Base-by-base conservation (phyloP, 1,140 invertebrate genomes). In the Nilaparvata lugens region DNA sequence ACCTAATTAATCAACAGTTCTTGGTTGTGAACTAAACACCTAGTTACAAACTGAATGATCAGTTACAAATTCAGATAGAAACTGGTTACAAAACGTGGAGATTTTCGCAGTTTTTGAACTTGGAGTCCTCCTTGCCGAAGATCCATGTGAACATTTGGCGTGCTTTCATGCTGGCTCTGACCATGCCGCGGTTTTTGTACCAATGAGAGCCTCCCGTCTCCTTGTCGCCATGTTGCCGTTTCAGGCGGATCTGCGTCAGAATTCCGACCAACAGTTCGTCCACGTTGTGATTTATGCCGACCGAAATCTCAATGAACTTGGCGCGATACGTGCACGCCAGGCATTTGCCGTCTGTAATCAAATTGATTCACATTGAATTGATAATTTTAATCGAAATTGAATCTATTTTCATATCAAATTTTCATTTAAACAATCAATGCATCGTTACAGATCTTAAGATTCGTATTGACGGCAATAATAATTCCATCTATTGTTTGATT, bases 21-120 rank as follows among this genome's bases (percentile, higher is more conserved):
- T n/a, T n/a, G n/a, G n/a, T n/a, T n/a, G n/a, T n/a, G n/a, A n/a
- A n/a, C n/a, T n/a, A n/a, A n/a, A n/a, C n/a, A n/a, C n/a, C n/a
- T n/a, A n/a, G n/a, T n/a, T n/a, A n/a, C n/a, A n/a, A n/a, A n/a
- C n/a, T n/a, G n/a, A n/a, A n/a, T n/a, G n/a, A n/a, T n/a, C n/a
- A n/a, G n/a, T n/a, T n/a, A n/a, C n/a, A n/a, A n/a, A n/a, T n/a
- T n/a, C n/a, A n/a, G n/a, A n/a, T n/a, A n/a, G 7, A 28, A 28
- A 28, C 25, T 28, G 7, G 23, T 83, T 84, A 89, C 66, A 91
- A 79, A 65, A 91, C 87, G 69, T 91, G 84, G 40, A 93, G 78
- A 68, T 93, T 92, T 77, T 92, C 90, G 77, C 89, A 93, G 74
- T 91, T 89, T 74, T 91, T 92, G 74, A 91, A 91, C 74, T 92